These are phyloP conservation scores for Rhingia rostrata DNA, from an alignment of 2,888 invertebrate genomes.

Conservation along the genomic window DNA sequence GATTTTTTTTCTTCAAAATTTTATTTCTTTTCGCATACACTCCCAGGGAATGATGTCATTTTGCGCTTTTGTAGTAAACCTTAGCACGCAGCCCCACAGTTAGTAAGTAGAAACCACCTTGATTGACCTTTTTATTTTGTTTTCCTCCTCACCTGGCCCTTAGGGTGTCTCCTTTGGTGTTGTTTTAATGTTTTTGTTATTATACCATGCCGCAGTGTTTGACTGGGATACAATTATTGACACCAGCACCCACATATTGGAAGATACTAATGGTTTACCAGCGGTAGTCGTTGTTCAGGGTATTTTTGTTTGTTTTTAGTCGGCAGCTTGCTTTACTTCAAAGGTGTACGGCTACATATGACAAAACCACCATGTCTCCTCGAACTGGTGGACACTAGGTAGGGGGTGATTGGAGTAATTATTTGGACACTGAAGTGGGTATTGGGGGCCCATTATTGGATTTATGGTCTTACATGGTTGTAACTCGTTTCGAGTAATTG, in stretches of 20 bases:
- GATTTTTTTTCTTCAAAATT: slow-evolving; percentile 21
- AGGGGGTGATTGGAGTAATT: neutral
- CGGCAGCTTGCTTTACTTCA: neutral
- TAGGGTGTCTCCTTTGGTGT: neutral
- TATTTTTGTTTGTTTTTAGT: slow-evolving; percentile 36
- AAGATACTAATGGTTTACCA: neutral
- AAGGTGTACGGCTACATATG: neutral
- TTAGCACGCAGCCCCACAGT: slow-evolving; percentile 59
- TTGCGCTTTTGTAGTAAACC: slow-evolving; percentile 69
- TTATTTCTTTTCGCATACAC: slow-evolving; percentile 42
- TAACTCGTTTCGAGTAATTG: slow-evolving; percentile 10
- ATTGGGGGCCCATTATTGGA: neutral
- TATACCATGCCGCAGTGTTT: slow-evolving; percentile 37
- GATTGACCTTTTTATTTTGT: slow-evolving; percentile 60
- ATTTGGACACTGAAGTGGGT: neutral
- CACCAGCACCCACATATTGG: slow-evolving; percentile 11
- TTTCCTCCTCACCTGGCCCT: neutral
- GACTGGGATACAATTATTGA: neutral
- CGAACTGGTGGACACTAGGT: slow-evolving; percentile 7
- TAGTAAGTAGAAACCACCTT: slow-evolving; percentile 70
- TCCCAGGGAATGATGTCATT: slow-evolving; percentile 68
- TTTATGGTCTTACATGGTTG: slow-evolving; percentile 8
- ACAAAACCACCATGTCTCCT: neutral
- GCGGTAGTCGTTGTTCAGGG: slow-evolving; percentile 13
- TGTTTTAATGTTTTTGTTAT: slow-evolving; percentile 39